Evolutionary conservation across 2,888 invertebrate species (phyloP).

Genomic region (Clivina fossor): DNA sequence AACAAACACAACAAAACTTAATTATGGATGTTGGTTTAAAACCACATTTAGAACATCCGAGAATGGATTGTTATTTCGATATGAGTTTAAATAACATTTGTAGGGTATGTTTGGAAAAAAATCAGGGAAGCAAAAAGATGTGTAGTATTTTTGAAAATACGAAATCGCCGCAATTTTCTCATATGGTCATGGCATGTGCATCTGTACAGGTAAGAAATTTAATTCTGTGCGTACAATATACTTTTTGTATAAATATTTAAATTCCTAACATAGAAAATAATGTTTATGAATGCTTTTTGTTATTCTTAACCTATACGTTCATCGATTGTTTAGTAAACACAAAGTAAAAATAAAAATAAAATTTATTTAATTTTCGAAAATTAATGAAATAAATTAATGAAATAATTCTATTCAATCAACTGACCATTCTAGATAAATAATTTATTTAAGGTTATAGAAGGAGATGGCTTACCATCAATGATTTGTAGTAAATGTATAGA

Average conservation of each 20-base stretch:
- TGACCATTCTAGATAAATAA: background rate
- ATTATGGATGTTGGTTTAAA: slow-evolving; percentile 32
- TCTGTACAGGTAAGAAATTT: slow-evolving; percentile 44
- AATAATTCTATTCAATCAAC: background rate
- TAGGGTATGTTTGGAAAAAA: slow-evolving; percentile 45
- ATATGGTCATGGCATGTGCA: slow-evolving; percentile 47
- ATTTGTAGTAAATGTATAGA: slow-evolving; percentile 45
- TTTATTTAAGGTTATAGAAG: slow-evolving; percentile 43
- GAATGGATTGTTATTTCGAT: slow-evolving; percentile 43
- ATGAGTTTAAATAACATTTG: slow-evolving; percentile 42
- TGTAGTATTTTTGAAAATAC: slow-evolving; percentile 44
- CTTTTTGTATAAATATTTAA: slow-evolving; percentile 3
- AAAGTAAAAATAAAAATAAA: too few species aligned
- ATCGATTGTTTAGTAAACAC: too few species aligned
- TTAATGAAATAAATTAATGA: too few species aligned
- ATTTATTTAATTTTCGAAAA: too few species aligned
- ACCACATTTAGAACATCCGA: slow-evolving; percentile 36
- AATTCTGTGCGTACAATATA: slow-evolving; percentile 5
- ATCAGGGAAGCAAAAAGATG: slow-evolving; percentile 42
- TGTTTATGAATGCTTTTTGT: background rate
- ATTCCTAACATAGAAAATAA: background rate
- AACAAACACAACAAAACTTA: slow-evolving; percentile 25
- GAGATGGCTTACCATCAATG: slow-evolving; percentile 44
- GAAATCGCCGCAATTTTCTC: slow-evolving; percentile 41
- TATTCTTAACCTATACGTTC: too few species aligned